Evolutionary conservation across 2,113 vertebrate genomes (phyloP), one percentile per base, ranked within the genome.

Genomic region (Xiphophorus hellerii): DNA sequence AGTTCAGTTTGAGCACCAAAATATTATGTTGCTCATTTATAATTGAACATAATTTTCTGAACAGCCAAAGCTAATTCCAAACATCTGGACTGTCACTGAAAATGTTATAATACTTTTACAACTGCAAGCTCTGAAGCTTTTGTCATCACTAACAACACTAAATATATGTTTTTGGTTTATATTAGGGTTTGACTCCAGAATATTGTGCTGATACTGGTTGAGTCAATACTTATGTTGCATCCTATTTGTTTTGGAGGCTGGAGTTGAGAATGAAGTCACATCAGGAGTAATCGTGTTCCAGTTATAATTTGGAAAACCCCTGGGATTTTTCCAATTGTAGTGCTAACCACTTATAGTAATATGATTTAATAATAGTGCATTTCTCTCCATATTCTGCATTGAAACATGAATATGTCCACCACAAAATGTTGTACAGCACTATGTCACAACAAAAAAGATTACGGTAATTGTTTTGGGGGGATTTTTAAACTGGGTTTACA

Each of bases 61-160:
- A 58, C 51, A 58, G 22, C 7, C 25, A 3, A 62, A 7, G 5
- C 27, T 15, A 6, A 62, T 62, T 28, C 27, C 25, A 12, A 20
- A 22, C 29, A 66, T 51, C 28, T 44, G 29, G n/a, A 65, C 22
- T 20, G 66, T 77, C 75, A 66, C 33, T 35, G 70, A 33, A 72
- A 68, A 78, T 71, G 62, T 33, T 39, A 35, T 51, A 70, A 64
- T n/a, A 1, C 10, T 5, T 73, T 69, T 25, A 51, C 28, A 35
- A 71, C 68, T 31, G 84, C 83, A 74, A 91, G 88, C 88, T 76
- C n/a, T 0, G 1, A 7, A 84, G 87, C 88, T 84, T 83, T 88
- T 88, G 87, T 93, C 87, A 58, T 54, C 29, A 54, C 5, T 31
- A 39, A 74, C 42, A 73, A 89, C 74, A 81, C 71, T 74, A 69